Evolutionary conservation across 2,888 invertebrate genomes (phyloP).

Genomic region (Ecdyonurus torrentis): DNA sequence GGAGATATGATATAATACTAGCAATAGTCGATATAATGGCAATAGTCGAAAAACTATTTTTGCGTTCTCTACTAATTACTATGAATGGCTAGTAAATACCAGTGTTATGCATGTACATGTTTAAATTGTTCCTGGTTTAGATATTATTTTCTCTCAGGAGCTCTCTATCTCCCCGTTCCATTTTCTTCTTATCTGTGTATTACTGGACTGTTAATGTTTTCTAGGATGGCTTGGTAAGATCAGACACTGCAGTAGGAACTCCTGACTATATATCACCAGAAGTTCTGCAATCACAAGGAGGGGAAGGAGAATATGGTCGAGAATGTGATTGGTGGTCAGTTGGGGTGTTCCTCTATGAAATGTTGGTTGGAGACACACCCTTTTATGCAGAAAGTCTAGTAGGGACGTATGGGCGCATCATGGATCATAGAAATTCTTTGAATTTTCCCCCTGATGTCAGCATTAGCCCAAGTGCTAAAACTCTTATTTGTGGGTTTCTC

Average conservation of each 20-base stretch:
- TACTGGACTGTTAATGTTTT: conserved; percentile 9
- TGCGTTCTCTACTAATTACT: no score
- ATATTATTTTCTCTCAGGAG: no score
- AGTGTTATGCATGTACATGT: no score
- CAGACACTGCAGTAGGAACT: conserved; percentile 97
- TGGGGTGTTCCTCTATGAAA: conserved; percentile 96
- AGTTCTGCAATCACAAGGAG: conserved; percentile 91
- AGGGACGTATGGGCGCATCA: conserved; percentile 96
- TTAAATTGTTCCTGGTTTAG: neutral
- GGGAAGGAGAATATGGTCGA: conserved; percentile 87
- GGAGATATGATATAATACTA: no score
- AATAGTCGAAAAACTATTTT: no score
- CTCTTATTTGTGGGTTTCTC: conserved; percentile 82
- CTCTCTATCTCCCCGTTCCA: no score
- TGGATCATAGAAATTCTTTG: conserved; percentile 94
- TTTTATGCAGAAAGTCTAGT: conserved; percentile 98
- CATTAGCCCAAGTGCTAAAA: conserved; percentile 73
- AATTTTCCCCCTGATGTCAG: conserved; percentile 91
- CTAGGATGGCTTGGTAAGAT: conserved; percentile 81
- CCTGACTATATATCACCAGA: conserved; percentile 99
- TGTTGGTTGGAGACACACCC: conserved; percentile 96
- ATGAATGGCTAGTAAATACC: no score
- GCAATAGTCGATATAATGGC: no score
- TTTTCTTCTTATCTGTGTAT: neutral
- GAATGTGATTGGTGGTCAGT: conserved; percentile 99